These are phyloP conservation scores for Polydesmus complanatus DNA, from an alignment of 2,888 invertebrate genomes.

Conservation along the genomic window DNA sequence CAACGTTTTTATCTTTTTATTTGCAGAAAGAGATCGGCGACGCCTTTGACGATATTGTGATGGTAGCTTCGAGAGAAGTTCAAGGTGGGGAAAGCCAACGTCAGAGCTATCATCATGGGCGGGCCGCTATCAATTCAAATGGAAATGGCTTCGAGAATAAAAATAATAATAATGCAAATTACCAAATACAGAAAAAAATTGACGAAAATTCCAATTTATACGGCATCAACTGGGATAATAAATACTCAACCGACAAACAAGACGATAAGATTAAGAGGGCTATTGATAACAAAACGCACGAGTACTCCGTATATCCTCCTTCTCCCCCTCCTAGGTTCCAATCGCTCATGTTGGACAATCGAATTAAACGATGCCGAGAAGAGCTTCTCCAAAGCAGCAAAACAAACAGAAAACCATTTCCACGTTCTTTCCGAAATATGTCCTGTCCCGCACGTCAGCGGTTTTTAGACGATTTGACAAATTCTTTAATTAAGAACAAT, in stretches of 20 bases:
- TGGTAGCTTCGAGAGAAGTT: background rate
- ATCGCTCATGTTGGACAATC: background rate
- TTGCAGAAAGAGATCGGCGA: conserved; percentile 1
- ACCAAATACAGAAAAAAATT: no score
- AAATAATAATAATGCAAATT: no score
- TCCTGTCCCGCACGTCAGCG: background rate
- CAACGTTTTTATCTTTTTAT: background rate
- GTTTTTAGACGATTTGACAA: background rate
- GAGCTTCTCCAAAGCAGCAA: background rate
- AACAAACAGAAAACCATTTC: background rate
- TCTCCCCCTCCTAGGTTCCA: background rate
- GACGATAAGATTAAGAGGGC: no score
- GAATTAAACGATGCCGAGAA: background rate
- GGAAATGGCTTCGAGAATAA: no score
- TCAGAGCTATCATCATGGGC: no score
- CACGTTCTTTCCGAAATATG: background rate
- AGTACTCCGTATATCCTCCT: no score
- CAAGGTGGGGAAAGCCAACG: background rate
- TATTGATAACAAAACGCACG: no score
- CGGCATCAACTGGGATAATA: no score
- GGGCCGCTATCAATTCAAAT: no score
- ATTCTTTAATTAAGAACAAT: background rate
- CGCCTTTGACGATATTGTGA: conserved; percentile 1
- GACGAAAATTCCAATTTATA: no score
- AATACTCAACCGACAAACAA: no score